Evolutionary conservation across 2,113 vertebrate genomes (phyloP).

Genomic region (Camelus dromedarius): DNA sequence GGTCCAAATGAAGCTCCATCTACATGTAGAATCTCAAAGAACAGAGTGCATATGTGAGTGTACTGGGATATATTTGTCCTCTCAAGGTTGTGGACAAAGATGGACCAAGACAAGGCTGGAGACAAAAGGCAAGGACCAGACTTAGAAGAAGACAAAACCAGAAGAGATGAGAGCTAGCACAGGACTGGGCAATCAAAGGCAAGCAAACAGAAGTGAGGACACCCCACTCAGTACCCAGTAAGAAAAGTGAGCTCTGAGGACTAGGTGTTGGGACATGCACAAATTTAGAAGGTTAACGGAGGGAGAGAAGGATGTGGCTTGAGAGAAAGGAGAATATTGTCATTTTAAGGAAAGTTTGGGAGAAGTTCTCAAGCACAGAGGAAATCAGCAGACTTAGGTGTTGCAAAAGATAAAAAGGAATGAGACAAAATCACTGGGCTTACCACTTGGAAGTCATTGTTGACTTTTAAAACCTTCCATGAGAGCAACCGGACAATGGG

Average conservation of each 20-base stretch:
- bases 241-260: not conserved
- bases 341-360: not conserved
- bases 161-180: not conserved
- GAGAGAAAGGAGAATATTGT: not conserved
- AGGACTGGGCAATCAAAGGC: not conserved
- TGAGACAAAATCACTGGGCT: not conserved
- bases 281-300: not conserved
- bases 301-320: not conserved
- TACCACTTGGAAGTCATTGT: not conserved
- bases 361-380: not conserved
- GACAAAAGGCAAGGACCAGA: not conserved
- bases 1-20: not conserved
- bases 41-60: not conserved
- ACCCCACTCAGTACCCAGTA: not conserved
- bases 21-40: constrained; percentile 22
- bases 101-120: not conserved
- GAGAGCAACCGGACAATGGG: not conserved
- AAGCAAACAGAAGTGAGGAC: not conserved
- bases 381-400: not conserved
- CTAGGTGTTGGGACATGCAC: not conserved
- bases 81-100: not conserved
- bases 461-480: constrained; percentile 4
- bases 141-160: constrained; percentile 26
- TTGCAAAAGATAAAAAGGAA: constrained; percentile 5
- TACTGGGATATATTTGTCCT: not conserved